A percentile compares a stretch with the other conserved stretches of the same genome.
phyloP scores from a whole-genome alignment of 2,797 vertebrate genomes.

The Pseudochirops cupreus region DNA sequence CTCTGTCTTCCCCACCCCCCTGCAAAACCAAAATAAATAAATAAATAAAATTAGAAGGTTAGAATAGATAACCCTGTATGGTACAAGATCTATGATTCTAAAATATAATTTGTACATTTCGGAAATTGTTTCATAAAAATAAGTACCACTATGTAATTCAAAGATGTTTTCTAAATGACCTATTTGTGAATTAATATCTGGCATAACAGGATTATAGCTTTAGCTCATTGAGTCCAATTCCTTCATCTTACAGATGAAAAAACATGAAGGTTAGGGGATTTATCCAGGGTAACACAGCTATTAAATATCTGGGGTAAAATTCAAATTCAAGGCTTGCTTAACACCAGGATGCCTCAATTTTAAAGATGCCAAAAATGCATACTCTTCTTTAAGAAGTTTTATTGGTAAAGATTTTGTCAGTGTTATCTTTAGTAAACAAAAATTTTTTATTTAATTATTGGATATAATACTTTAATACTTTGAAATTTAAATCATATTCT shows the following conservation, averaged over 20 bases:
- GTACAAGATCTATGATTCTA: neutral
- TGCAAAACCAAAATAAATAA: neutral
- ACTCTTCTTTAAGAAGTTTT: neutral
- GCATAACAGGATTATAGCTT: neutral
- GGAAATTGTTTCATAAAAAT: neutral
- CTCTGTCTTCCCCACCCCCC: too few species aligned
- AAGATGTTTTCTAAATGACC: neutral
- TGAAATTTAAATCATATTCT: neutral
- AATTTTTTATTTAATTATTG: neutral
- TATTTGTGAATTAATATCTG: neutral
- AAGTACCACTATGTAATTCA: neutral
- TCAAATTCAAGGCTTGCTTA: neutral
- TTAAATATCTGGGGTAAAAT: neutral
- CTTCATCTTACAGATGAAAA: neutral
- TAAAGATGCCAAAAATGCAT: neutral
- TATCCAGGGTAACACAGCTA: neutral
- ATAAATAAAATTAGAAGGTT: neutral
- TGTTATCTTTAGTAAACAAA: neutral
- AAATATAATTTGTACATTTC: neutral
- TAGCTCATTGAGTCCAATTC: neutral
- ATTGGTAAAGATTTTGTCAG: neutral
- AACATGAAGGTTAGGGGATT: neutral
- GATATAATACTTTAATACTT: neutral
- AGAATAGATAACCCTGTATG: neutral
- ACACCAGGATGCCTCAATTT: neutral